These are phyloP conservation scores for Mastomys natalensis DNA, from an alignment of 2,113 vertebrate species.

Conservation along the genomic window DNA sequence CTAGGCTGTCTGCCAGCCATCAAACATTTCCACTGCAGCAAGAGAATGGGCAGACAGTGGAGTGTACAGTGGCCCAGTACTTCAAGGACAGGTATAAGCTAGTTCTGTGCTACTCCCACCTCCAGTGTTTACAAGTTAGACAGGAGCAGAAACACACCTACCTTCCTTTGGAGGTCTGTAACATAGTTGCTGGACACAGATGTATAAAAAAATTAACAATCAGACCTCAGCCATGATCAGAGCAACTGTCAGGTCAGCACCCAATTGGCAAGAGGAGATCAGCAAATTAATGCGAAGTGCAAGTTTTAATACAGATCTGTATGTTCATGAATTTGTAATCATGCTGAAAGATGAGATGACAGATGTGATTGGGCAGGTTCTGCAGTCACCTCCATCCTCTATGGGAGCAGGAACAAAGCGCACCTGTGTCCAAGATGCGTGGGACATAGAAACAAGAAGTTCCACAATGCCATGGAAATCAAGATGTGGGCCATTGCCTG, in stretches of 20 bases:
- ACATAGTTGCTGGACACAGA: constrained; percentile 98
- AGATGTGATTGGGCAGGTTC: constrained; percentile 96
- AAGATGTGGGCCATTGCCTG: constrained; percentile 99
- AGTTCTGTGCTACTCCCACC: constrained; percentile 97
- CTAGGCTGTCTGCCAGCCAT: constrained; percentile 97
- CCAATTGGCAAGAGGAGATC: constrained; percentile 98
- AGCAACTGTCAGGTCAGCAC: constrained; percentile 98
- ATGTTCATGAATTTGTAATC: constrained; percentile 97
- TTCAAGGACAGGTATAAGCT: constrained; percentile 99
- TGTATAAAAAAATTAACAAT: constrained; percentile 99
- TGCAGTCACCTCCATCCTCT: constrained; percentile 98
- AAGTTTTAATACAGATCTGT: constrained; percentile 98
- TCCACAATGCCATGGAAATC: constrained; percentile 99
- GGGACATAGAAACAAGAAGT: constrained; percentile 99
- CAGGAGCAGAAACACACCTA: constrained; percentile 99
- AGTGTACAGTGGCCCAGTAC: constrained; percentile 99
- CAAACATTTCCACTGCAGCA: constrained; percentile 99
- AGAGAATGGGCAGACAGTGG: constrained; percentile 98
- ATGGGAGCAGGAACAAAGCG: constrained; percentile 98
- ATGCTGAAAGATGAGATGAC: constrained; percentile 99
- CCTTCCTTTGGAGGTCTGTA: constrained; percentile 98
- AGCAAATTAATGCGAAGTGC: constrained; percentile 99
- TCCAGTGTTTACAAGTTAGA: constrained; percentile 98
- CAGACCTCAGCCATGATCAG: constrained; percentile 99
- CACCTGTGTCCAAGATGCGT: constrained; percentile 92